Base-by-base conservation (phyloP, 2,113 vertebrate species). In the Gambusia affinis region DNA sequence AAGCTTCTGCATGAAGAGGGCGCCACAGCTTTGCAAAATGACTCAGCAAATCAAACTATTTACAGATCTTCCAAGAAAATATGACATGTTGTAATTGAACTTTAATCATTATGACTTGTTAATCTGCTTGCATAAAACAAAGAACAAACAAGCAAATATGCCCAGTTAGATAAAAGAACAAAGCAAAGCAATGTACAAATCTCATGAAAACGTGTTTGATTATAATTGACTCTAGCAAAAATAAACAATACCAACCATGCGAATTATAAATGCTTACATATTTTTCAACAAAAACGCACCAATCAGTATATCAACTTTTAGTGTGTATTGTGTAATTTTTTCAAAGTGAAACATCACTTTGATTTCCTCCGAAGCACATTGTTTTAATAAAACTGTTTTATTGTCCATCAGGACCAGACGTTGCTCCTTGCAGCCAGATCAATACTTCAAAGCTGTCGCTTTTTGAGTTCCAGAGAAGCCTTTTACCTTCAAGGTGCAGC, bases 401-500 rank as follows among this genome's bases (percentile, higher is more conserved):
- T 33, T 54, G 71, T 29, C 60, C 64, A 63, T 61, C 60, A 61
- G 68, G 73, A 67, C 67, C 70, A 69, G 70, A 29, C 42, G 62
- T 51, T 31, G 22, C 64, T 89, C 75, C 35, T 72, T 24, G 69
- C 73, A 63, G 73, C 82, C 84, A 76, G 75, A 73, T 82, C 82
- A 62, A 73, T 70, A 83, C 86, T 87, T 80, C 61, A 51, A 70
- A 87, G 76, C 84, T 84, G 81, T 84, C 79, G 24, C 80, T 37
- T 84, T 88, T 66, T 77, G 82, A 87, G 86, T 81, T 89, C 54
- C 80, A 81, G 28, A 73, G 76, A 82, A 87, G 80, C 83, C 82
- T 67, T 75, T 80, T 65, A 80, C 76, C 83, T 79, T 15, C 15
- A 44, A 78, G 83, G 87, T 24, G 10, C 81, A 80, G 78, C 76